phyloP scores from a whole-genome alignment of 2,888 invertebrate species.

The Xylota sylvarum region DNA sequence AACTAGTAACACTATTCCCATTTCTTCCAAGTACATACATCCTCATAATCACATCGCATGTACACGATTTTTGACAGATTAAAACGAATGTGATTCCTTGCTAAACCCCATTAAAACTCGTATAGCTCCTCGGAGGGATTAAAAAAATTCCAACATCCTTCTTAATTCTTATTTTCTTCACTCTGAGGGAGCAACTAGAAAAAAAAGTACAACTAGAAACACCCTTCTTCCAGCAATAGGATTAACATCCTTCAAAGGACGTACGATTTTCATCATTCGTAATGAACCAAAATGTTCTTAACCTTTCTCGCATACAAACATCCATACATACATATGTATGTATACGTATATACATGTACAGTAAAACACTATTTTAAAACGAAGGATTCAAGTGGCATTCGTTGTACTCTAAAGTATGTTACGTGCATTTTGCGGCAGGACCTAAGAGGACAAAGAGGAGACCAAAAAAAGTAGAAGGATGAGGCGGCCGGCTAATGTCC shows the following conservation, averaged over 20 bases:
- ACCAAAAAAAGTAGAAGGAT: conserved; percentile 15
- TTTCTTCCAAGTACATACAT: not conserved
- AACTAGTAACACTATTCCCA: not conserved
- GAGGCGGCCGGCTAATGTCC: conserved; percentile 73
- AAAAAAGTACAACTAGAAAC: conserved; percentile 23
- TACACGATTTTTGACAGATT: conserved; percentile 43
- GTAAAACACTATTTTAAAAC: conserved; percentile 13
- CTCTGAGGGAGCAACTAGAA: not conserved
- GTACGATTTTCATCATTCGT: conserved; percentile 67
- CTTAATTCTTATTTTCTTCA: conserved; percentile 35
- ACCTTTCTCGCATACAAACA: conserved; percentile 61
- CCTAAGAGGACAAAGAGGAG: conserved; percentile 16
- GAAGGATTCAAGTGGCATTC: conserved; percentile 73
- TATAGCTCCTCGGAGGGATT: conserved; percentile 50
- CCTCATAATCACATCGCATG: conserved; percentile 11
- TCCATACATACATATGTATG: not conserved
- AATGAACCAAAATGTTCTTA: conserved; percentile 75
- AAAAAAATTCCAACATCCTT: conserved; percentile 61
- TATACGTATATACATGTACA: not conserved
- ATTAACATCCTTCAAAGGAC: conserved; percentile 71
- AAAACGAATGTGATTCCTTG: conserved; percentile 46
- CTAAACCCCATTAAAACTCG: conserved; percentile 46
- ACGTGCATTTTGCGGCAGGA: conserved; percentile 74
- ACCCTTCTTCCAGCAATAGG: conserved; percentile 39
- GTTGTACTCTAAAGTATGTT: conserved; percentile 76